Base-by-base conservation (phyloP, 2,797 vertebrate species). In the Spatula clypeata region DNA sequence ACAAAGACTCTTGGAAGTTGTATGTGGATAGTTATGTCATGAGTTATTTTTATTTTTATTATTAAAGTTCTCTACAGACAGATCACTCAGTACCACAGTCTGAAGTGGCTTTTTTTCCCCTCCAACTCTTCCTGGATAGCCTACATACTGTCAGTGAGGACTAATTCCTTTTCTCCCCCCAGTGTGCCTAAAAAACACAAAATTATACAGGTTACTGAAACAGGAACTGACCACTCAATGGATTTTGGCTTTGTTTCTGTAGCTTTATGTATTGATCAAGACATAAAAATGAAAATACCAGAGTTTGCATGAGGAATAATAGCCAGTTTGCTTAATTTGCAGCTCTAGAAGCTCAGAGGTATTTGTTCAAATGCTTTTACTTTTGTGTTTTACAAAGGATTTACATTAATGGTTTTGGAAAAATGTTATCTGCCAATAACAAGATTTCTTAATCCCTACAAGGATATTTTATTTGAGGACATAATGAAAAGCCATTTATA, bases 381-480 rank as follows among this genome's bases (percentile, higher is more conserved):
- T 73, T 70, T 19, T 19, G 2, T 38, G 27, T 67, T 94, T 91
- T 60, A 49, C 26, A 38, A 69, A 71, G 19, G 16, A 72, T 75
- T 74, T 88, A 69, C 2, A 49, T 47, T 19, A 90, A 36, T 61
- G 44, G 69, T 4, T 90, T 79, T 42, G 4, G 3, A 80, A 64
- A 36, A 40, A 83, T 13, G 47, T 47, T 47, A 54, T 38, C 62
- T 90, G 38, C 26, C 62, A 83, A 57, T 66, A 88, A 45, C 12
- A 81, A 51, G n/a, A 80, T 27, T 76, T 73, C 34, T 64, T 85
- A 89, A 91, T 71, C 7, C 9, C 14, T 64, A 23, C 3, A 79
- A 81, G 15, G 69, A 36, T 49, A 55, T 75, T 93, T 92, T 88
- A 64, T 62, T 93, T 88, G 27, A 79, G 9, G 7, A 88, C 74